A percentile compares a stretch with the other conserved stretches of the same genome.
These are phyloP conservation scores for Zoanthus sociatus DNA, from an alignment of 92 coral and sea anemone species.

Conservation along the genomic window DNA sequence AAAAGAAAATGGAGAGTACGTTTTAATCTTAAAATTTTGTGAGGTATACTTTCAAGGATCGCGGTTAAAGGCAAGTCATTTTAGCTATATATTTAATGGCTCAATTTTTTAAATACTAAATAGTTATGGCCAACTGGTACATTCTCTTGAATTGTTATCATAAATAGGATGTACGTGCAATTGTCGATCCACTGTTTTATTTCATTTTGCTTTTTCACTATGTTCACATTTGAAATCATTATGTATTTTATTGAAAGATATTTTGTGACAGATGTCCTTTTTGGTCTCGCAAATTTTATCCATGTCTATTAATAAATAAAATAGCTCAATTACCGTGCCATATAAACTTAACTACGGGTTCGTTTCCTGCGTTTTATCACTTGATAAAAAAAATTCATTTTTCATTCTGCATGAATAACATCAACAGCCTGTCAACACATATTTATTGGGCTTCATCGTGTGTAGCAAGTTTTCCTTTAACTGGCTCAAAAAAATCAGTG, in stretches of 20 bases:
- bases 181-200: background rate
- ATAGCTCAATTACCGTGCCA: too few species aligned
- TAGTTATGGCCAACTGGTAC: background rate
- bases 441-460: background rate
- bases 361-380: conserved; percentile 27
- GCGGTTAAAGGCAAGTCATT: conserved; percentile 83
- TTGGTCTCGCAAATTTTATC: too few species aligned
- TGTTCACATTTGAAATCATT: background rate
- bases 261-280: background rate
- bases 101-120: background rate
- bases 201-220: background rate
- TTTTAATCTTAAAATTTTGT: conserved; percentile 92
- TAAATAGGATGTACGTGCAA: too few species aligned
- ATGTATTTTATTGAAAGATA: background rate
- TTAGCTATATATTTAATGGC: background rate
- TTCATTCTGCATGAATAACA: background rate
- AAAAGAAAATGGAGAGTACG: conserved; percentile 95
- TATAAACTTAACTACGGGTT: too few species aligned
- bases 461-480: background rate
- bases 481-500: too few species aligned
- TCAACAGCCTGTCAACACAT: background rate
- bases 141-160: too few species aligned
- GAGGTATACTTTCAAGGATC: conserved; percentile 99
- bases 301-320: too few species aligned
- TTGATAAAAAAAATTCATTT: background rate